phyloP scores from a whole-genome alignment of 35 echinoderm and acorn worm species.

The Strongylocentrotus purpuratus region DNA sequence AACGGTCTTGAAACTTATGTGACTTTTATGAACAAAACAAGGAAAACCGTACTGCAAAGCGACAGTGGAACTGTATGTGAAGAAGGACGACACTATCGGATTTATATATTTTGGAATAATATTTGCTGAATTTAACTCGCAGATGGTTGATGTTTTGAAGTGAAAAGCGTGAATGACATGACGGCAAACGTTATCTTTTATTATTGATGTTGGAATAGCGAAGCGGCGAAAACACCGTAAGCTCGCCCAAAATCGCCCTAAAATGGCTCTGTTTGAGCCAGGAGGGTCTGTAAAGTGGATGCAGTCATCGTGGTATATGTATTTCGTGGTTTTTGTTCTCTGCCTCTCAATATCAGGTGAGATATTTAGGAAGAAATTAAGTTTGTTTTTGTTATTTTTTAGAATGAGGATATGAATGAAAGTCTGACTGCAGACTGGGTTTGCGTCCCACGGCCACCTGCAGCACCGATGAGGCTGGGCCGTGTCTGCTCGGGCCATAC shows the following conservation, averaged over 20 bases:
- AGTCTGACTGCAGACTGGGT: too few species aligned
- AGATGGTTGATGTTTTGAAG: background rate
- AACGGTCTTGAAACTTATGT: background rate
- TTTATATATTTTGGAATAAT: background rate
- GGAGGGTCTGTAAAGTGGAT: background rate
- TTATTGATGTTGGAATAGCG: background rate
- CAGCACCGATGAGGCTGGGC: too few species aligned
- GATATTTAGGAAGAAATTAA: background rate
- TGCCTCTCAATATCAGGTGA: background rate
- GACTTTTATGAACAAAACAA: background rate
- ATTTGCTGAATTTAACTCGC: background rate
- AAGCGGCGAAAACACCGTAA: background rate
- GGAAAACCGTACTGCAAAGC: background rate
- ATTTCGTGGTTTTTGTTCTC: background rate
- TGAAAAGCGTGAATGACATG: background rate
- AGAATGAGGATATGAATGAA: too few species aligned
- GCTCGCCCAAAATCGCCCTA: background rate
- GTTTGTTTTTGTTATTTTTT: too few species aligned
- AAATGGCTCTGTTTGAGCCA: background rate
- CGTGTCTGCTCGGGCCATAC: too few species aligned
- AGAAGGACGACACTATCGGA: background rate
- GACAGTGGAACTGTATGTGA: background rate
- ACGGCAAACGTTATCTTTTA: background rate
- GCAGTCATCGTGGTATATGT: background rate
- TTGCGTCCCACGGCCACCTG: too few species aligned